Percentiles rank a stretch among this genome's conserved stretches.
These are phyloP conservation scores for Phengaris alcon DNA, from an alignment of 2,888 invertebrate species.

Conservation along the genomic window DNA sequence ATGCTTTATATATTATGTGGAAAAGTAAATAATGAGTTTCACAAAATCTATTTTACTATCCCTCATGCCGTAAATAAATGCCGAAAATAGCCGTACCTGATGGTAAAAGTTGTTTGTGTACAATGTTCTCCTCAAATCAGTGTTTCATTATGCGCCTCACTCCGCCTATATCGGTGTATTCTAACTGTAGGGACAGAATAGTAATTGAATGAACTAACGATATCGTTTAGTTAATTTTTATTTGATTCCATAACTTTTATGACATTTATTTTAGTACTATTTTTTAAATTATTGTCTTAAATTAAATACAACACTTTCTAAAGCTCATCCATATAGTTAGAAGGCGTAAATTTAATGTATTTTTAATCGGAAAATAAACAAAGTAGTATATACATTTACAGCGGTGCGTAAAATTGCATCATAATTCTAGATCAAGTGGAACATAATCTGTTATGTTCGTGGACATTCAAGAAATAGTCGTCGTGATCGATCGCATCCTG, in stretches of 20 bases:
- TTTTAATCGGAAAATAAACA: slow-evolving; percentile 1
- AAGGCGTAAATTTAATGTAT: too few relatives aligned
- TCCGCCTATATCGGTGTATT: too few relatives aligned
- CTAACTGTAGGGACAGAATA: background rate
- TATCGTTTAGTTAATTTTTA: background rate
- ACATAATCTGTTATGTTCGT: slow-evolving; percentile 24
- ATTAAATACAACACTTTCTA: too few relatives aligned
- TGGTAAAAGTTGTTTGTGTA: too few relatives aligned
- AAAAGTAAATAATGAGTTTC: too few relatives aligned
- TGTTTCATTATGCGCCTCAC: too few relatives aligned
- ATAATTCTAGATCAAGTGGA: slow-evolving; percentile 25
- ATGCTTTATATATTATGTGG: too few relatives aligned
- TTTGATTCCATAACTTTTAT: background rate
- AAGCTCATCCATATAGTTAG: too few relatives aligned
- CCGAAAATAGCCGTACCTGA: too few relatives aligned
- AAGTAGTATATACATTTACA: background rate
- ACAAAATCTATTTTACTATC: too few relatives aligned
- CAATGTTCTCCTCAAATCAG: too few relatives aligned
- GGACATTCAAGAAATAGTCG: slow-evolving; percentile 27
- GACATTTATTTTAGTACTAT: background rate
- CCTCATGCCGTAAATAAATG: too few relatives aligned
- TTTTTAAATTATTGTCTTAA: background rate
- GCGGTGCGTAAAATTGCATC: slow-evolving; percentile 22
- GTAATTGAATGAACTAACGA: background rate
- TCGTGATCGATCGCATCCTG: slow-evolving; percentile 28